phyloP scores from a whole-genome alignment of 2,797 vertebrate species.

The Cottoperca gobio region DNA sequence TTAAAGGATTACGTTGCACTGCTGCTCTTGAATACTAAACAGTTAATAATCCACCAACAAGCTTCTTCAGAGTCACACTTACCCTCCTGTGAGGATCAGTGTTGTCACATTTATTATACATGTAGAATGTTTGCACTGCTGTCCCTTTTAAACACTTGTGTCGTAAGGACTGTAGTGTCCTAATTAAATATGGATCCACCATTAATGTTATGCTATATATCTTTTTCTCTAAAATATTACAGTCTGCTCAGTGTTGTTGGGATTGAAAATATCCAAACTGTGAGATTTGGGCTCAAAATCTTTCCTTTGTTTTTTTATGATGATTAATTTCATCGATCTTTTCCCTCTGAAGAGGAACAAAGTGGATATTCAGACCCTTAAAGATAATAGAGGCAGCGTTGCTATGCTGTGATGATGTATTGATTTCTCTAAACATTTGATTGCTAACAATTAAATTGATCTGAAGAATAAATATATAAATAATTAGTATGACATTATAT shows the following conservation, averaged over 20 bases:
- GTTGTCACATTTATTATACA: not conserved
- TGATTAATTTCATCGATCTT: too few species aligned
- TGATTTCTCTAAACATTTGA: not conserved
- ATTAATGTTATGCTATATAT: not conserved
- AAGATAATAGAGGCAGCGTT: not conserved
- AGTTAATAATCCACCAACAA: not conserved
- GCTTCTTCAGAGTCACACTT: not conserved
- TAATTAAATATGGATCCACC: not conserved
- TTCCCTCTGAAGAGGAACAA: not conserved
- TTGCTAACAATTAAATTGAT: not conserved
- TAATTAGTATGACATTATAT: too few species aligned
- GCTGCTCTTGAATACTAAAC: not conserved
- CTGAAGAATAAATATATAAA: too few species aligned
- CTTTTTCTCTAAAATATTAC: not conserved
- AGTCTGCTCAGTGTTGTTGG: not conserved
- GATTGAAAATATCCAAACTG: not conserved
- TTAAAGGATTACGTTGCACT: conserved; percentile 15
- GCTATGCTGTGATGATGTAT: not conserved
- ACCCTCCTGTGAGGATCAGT: not conserved
- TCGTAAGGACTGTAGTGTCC: not conserved
- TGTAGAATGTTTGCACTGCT: not conserved
- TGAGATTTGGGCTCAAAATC: not conserved
- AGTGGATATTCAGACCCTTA: not conserved
- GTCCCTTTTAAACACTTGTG: not conserved
- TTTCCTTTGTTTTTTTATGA: not conserved